Conservation (phyloP, 1,140 invertebrate genomes). For the Plutomurus gul region DNA sequence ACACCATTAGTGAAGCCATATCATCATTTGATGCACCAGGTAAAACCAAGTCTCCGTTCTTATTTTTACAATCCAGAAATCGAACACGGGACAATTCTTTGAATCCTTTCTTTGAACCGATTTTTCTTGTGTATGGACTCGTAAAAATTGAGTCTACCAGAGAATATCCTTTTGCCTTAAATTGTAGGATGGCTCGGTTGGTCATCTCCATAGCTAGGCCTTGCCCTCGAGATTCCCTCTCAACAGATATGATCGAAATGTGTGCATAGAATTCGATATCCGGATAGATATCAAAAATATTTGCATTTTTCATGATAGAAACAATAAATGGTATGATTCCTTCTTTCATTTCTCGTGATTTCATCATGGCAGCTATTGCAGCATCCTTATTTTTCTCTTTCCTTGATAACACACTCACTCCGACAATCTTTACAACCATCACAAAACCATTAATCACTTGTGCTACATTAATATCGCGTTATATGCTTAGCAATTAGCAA, state of each 20-base stretch:
- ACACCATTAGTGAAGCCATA: neutral
- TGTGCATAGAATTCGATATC: constrained; percentile 1
- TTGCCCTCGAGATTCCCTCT: constrained; percentile 5
- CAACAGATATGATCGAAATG: neutral
- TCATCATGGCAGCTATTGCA: neutral
- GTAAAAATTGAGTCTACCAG: neutral
- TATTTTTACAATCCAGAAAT: neutral
- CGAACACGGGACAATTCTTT: neutral
- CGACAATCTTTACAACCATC: neutral
- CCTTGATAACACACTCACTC: neutral
- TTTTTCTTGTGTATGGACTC: neutral
- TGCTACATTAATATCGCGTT: neutral
- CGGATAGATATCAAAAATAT: constrained; percentile 1
- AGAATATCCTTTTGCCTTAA: neutral
- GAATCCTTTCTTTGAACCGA: neutral
- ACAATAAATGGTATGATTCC: neutral
- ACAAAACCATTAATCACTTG: neutral
- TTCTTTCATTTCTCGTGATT: neutral
- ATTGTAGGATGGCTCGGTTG: neutral
- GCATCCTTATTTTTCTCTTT: neutral
- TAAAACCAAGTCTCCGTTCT: neutral
- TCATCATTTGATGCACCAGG: neutral
- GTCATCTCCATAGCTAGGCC: constrained; percentile 33
- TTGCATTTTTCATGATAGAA: neutral
- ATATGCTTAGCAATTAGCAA: neutral